Percentiles rank a stretch among this genome's conserved stretches.
These are phyloP conservation scores for Eubucco bourcierii DNA, from an alignment of 2,113 vertebrate genomes.

Conservation along the genomic window DNA sequence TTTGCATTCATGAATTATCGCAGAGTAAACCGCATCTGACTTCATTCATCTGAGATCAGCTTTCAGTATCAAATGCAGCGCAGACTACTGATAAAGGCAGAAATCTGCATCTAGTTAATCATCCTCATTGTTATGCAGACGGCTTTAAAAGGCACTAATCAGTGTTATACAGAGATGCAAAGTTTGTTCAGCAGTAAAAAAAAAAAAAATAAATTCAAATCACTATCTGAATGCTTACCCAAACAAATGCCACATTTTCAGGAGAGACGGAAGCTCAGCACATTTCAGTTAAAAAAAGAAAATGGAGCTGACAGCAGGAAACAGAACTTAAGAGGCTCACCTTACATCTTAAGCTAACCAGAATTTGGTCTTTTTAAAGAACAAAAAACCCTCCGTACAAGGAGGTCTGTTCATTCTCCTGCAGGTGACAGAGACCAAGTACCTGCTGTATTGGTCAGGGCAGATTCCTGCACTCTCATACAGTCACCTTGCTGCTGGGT, in stretches of 20 bases:
- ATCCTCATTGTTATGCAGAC: constrained; percentile 11
- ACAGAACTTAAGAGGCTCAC: neutral
- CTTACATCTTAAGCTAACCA: neutral
- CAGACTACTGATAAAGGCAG: neutral
- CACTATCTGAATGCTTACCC: neutral
- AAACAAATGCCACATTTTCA: neutral
- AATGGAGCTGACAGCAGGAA: neutral
- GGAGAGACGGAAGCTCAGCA: neutral
- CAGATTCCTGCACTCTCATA: neutral
- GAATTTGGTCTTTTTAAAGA: neutral
- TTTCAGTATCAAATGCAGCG: neutral
- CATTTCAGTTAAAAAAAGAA: neutral
- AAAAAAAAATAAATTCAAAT: neutral
- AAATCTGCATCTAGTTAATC: constrained; percentile 35
- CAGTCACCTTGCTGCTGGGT: fast-evolving
- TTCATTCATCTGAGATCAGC: neutral
- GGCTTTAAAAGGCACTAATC: constrained; percentile 22
- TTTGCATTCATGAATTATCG: neutral
- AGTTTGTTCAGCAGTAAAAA: neutral
- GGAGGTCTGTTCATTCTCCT: neutral
- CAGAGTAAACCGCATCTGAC: neutral
- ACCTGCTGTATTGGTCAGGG: neutral
- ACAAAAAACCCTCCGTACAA: neutral
- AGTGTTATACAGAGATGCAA: neutral
- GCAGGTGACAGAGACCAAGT: neutral